These are phyloP conservation scores for Ursus arctos DNA, from an alignment of 2,113 vertebrate genomes.

Conservation along the genomic window DNA sequence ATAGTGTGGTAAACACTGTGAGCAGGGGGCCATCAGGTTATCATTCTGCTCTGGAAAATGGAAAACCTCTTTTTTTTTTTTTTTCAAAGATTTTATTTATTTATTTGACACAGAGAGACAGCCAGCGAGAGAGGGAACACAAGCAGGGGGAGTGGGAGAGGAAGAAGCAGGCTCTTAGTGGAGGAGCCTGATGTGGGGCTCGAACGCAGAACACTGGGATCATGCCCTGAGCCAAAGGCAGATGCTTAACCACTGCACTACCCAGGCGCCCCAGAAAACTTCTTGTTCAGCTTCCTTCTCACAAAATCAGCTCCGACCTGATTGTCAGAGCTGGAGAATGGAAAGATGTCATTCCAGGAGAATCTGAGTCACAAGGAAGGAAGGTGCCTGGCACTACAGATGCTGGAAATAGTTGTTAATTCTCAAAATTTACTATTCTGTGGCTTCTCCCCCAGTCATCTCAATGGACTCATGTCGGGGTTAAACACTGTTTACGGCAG, in stretches of 20 bases:
- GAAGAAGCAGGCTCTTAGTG: no score
- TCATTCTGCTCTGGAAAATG: background rate
- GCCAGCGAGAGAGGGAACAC: no score
- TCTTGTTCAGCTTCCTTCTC: background rate
- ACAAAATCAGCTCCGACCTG: background rate
- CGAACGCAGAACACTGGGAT: no score
- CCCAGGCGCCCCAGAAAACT: background rate
- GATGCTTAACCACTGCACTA: no score
- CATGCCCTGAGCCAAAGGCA: no score
- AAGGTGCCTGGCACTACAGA: background rate
- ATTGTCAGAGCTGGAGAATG: background rate
- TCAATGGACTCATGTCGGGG: background rate
- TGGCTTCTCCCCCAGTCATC: rapidly evolving
- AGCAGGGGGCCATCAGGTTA: no score
- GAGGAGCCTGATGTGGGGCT: no score
- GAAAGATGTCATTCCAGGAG: background rate
- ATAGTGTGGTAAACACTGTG: rapidly evolving
- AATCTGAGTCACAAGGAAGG: background rate
- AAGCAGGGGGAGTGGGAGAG: no score
- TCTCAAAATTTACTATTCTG: background rate
- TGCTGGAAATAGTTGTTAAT: rapidly evolving
- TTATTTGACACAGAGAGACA: no score
- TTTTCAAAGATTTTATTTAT: no score
- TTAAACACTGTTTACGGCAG: background rate
- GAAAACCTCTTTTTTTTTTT: background rate